Percentiles rank a stretch among this genome's conserved stretches.
phyloP scores from a whole-genome alignment of 1,140 invertebrate genomes.

The Brachionus rubens region DNA sequence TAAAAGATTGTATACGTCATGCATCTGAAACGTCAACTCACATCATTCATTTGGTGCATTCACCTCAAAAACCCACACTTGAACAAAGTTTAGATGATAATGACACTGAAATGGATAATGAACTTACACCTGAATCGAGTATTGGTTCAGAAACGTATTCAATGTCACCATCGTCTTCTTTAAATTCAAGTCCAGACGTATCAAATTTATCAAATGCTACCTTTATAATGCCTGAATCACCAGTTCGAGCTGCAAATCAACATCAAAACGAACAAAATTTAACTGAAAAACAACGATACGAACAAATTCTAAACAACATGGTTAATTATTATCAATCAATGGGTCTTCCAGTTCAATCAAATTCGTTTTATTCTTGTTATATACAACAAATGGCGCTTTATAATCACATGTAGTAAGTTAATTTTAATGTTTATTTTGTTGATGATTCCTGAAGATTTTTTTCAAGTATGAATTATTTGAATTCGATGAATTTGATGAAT shows the following conservation, averaged over 20 bases:
- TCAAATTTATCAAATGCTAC: too few relatives aligned
- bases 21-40: background rate
- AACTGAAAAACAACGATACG: constrained; percentile 8
- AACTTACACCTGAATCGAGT: constrained; percentile 21
- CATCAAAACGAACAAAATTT: background rate
- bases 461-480: constrained; percentile 24
- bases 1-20: constrained; percentile 29
- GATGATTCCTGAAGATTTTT: too few relatives aligned
- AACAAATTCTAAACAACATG: constrained; percentile 19
- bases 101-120: constrained; percentile 23
- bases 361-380: constrained; percentile 26
- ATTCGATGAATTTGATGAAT: background rate
- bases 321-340: constrained; percentile 2
- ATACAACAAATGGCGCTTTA: constrained; percentile 39
- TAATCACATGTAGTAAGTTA: constrained; percentile 41
- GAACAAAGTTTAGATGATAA: constrained; percentile 3
- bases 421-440: background rate
- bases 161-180: background rate
- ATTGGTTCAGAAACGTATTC: constrained; percentile 1
- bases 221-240: too few relatives aligned
- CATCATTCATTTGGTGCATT: constrained; percentile 14
- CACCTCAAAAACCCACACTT: background rate
- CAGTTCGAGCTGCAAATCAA: background rate
- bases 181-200: background rate
- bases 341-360: background rate